Evolutionary conservation across 2,113 vertebrate genomes (phyloP).

Genomic region (Pterocles orientalis): DNA sequence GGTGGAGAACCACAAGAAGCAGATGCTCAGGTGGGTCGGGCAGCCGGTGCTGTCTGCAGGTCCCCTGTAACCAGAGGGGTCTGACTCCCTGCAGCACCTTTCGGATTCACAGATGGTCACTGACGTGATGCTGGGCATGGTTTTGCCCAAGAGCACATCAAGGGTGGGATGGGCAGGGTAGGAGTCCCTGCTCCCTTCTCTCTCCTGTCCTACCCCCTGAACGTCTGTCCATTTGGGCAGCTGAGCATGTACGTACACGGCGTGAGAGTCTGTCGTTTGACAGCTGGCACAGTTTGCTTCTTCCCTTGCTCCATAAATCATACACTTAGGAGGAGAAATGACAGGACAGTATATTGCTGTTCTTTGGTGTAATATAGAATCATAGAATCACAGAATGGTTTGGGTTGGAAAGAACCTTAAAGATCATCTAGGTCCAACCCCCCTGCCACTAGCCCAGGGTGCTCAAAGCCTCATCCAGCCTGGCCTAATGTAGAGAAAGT

Average conservation of each 20-base stretch:
- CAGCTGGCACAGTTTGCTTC: not conserved
- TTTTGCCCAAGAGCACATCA: not conserved
- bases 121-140: not conserved
- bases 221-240: not conserved
- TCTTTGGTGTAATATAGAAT: not conserved
- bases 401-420: too few species aligned
- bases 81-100: fast-evolving
- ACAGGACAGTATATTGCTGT: not conserved
- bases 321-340: not conserved
- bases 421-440: too few species aligned
- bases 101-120: fast-evolving
- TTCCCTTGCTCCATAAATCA: not conserved
- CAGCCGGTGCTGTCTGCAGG: not conserved
- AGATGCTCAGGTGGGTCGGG: slow-evolving; percentile 89
- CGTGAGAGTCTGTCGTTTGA: not conserved
- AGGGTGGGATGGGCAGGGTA: not conserved
- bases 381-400: too few species aligned
- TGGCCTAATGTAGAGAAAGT: not conserved
- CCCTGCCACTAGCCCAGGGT: too few species aligned
- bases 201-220: not conserved
- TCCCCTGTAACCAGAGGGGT: fast-evolving
- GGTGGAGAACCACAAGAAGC: slow-evolving; percentile 90
- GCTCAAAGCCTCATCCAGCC: too few species aligned
- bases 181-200: not conserved
- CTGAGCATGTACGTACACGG: not conserved